Base-by-base conservation (phyloP, 2,888 invertebrate species). In the Tetramorium bicarinatum region DNA sequence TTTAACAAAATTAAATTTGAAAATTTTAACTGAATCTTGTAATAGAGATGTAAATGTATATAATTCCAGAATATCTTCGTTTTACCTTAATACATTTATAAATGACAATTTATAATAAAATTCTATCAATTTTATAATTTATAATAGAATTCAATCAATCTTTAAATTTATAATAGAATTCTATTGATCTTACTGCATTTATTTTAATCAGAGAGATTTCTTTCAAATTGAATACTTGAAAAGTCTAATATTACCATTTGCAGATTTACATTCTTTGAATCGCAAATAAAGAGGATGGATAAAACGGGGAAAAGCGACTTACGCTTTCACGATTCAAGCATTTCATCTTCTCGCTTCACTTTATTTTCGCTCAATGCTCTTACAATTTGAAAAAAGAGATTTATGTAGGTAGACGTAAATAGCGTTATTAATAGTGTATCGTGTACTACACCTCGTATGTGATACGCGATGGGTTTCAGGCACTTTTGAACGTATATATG, bases 391-490 rank as follows among this genome's bases (percentile, higher is more conserved):
- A 90, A 89, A 87, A 90, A 84, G 85, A 82, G 85, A 83, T 83
- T 87, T 88, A 89, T 83, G 81, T 90, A 87, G 74, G 83, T 88
- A 87, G 87, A 89, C 83, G 85, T 89, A 87, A 86, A 82, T 90
- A 89, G 86, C 85, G 66, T 89, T 86, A 84, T 88, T 80, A 89
- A 85, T 86, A 83, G 82, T 83, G 77, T 75, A 89, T 83, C 80
- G 81, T 87, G 84, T 89, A 91, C 82, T 88, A 85, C 84, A 91
- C 38, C 86, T 85, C 85, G 88, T 86, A 87, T 82, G 59, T 67
- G 81, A 87, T 85, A 91, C 90, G 86, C 88, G 89, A 86, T 86
- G 86, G 74, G 74, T 90, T 90, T 77, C 88, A 90, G 90, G 90
- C 90, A 90, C 90, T 90, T 90, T 89, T 86, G 81, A 89, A 86